phyloP scores from a whole-genome alignment of 2,113 vertebrate genomes.

The Puffinus mauretanicus region DNA sequence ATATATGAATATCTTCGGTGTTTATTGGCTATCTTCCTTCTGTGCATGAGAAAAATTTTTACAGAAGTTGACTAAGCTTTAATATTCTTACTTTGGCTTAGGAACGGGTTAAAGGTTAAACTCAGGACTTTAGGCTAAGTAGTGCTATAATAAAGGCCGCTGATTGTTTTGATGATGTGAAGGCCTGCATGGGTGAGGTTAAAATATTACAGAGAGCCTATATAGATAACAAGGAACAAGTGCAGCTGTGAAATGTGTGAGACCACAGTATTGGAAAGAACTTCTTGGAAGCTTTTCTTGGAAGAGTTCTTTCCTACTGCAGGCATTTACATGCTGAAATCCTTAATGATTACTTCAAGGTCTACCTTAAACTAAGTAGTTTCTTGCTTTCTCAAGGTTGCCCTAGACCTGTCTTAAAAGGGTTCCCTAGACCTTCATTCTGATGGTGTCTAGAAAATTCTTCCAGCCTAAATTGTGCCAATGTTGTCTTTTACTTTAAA shows the following conservation, averaged over 20 bases:
- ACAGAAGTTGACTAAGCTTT: not conserved
- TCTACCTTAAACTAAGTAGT: not conserved
- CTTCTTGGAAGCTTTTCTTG: slow-evolving; percentile 3
- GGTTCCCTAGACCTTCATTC: not conserved
- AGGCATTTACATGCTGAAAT: not conserved
- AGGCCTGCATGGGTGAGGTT: not conserved
- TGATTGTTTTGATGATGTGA: not conserved
- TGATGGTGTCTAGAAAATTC: not conserved
- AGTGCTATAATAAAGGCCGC: not conserved
- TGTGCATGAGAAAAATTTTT: not conserved
- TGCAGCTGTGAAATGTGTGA: not conserved
- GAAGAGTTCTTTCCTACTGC: not conserved
- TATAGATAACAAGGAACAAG: not conserved
- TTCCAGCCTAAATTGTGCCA: not conserved
- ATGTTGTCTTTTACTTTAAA: not conserved
- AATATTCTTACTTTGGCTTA: not conserved
- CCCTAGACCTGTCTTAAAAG: not conserved
- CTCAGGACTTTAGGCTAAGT: not conserved
- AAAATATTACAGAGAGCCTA: not conserved
- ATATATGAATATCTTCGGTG: not conserved
- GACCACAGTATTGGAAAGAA: not conserved
- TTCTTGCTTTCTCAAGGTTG: slow-evolving; percentile 10
- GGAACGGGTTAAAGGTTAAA: not conserved
- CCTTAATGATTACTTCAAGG: not conserved
- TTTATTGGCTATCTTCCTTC: not conserved